phyloP scores from a whole-genome alignment of 2,113 vertebrate genomes.

The Hyperopisus bebe region DNA sequence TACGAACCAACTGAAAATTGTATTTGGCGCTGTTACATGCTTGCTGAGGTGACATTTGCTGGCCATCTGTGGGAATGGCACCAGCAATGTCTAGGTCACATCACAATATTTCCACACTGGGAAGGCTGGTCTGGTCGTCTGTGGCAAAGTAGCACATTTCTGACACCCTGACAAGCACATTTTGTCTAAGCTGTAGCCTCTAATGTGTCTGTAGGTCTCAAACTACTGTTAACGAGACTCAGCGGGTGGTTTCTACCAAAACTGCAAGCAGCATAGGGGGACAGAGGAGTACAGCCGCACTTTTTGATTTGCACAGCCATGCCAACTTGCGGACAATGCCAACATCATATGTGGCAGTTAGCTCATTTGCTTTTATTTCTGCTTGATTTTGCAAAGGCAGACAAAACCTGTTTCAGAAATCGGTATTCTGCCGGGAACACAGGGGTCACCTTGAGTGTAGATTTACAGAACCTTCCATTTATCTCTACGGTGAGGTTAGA shows the following conservation, averaged over 20 bases:
- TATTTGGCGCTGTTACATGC: neutral
- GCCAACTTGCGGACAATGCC: neutral
- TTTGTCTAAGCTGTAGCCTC: neutral
- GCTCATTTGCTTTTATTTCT: neutral
- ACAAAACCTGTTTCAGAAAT: neutral
- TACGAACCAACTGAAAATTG: neutral
- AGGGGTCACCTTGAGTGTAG: neutral
- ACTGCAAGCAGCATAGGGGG: neutral
- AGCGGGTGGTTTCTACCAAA: neutral
- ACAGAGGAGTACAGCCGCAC: neutral
- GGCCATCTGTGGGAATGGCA: neutral
- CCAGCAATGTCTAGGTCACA: neutral
- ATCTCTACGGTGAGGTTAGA: neutral
- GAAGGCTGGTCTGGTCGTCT: neutral
- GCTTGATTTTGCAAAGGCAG: neutral
- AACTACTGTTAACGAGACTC: neutral
- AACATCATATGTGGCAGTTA: neutral
- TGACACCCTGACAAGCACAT: neutral
- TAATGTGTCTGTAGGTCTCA: neutral
- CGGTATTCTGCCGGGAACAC: neutral
- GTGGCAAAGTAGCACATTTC: neutral
- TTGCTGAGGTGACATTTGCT: neutral
- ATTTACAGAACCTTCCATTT: neutral
- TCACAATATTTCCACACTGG: neutral
- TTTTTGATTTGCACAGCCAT: neutral